Evolutionary conservation across 2,113 vertebrate species (phyloP).

Genomic region (Scopus umbretta): DNA sequence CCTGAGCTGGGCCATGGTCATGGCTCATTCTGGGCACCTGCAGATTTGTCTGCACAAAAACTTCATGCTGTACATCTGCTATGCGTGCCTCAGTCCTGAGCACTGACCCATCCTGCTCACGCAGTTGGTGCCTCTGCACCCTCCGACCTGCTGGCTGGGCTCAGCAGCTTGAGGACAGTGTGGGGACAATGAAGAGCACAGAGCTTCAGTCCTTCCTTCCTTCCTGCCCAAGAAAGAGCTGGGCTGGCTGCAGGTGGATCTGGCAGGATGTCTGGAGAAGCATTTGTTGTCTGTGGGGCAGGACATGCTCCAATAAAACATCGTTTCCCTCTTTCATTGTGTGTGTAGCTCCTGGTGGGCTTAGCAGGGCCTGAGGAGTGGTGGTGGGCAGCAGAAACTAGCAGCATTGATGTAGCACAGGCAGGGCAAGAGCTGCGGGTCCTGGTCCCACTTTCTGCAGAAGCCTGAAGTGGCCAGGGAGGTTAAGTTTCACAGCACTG

Average conservation of each 20-base stretch:
- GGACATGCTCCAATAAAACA: neutral
- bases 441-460: neutral
- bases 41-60: neutral
- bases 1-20: neutral
- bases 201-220: neutral
- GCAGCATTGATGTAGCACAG: neutral
- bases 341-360: neutral
- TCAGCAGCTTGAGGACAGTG: neutral
- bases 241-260: neutral
- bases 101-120: neutral
- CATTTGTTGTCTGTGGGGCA: neutral
- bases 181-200: neutral
- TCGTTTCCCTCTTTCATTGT: neutral
- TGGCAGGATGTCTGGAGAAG: neutral
- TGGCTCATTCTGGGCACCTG: neutral
- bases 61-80: rapidly evolving
- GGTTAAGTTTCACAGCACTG: neutral
- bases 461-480: neutral
- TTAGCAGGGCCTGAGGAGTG: neutral
- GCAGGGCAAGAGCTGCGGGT: rapidly evolving
- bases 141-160: neutral
- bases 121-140: neutral
- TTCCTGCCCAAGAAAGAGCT: neutral
- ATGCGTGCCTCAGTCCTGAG: rapidly evolving
- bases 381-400: neutral